phyloP scores from a whole-genome alignment of 2,888 invertebrate genomes.

The Tetranychus piercei region DNA sequence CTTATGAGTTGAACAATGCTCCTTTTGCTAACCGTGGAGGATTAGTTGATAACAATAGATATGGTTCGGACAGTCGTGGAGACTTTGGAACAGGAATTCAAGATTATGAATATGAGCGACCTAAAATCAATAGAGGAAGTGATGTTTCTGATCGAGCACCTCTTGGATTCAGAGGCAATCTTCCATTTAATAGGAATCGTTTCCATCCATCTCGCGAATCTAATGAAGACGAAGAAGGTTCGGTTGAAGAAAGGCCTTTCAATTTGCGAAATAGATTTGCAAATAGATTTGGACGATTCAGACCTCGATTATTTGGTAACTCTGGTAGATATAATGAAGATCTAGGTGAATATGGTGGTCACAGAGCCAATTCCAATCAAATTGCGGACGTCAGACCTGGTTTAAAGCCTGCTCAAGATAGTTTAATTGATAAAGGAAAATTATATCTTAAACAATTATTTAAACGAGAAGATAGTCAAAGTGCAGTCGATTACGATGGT shows the following conservation, averaged over 20 bases:
- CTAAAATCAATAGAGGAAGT: background rate
- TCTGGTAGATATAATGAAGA: background rate
- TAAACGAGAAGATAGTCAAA: too few relatives aligned
- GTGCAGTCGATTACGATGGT: too few relatives aligned
- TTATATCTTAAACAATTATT: too few relatives aligned
- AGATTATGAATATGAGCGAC: background rate
- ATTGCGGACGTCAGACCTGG: background rate
- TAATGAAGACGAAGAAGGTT: background rate
- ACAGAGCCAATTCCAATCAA: background rate
- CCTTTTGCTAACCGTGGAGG: background rate
- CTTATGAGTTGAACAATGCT: background rate
- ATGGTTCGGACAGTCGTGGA: background rate
- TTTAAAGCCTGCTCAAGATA: too few relatives aligned
- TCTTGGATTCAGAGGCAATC: background rate
- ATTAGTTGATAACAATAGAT: background rate
- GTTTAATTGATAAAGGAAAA: too few relatives aligned
- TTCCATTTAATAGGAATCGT: background rate
- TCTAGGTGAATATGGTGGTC: background rate
- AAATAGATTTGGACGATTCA: background rate
- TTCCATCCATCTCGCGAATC: background rate
- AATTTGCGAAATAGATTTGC: background rate
- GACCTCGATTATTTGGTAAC: background rate
- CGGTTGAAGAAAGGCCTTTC: background rate
- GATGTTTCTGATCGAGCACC: background rate
- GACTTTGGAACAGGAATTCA: background rate